A percentile compares a stretch with the other conserved stretches of the same genome.
Evolutionary conservation across 64 coral and sea anemone species (phyloP).

Genomic region (Actinia equina): DNA sequence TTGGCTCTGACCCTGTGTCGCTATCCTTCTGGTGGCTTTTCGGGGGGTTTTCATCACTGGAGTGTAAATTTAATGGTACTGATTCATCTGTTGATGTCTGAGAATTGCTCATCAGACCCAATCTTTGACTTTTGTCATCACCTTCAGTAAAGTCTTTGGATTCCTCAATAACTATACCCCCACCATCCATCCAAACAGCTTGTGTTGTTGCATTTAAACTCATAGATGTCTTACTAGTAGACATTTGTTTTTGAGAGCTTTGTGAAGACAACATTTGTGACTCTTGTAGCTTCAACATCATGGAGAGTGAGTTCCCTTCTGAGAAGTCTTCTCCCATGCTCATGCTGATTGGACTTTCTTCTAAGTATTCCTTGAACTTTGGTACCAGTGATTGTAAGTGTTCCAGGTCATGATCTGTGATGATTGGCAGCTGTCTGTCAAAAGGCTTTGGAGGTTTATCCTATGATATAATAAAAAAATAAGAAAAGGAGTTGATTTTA

Average conservation of each 20-base stretch:
- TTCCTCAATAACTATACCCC: not conserved
- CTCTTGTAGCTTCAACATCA: constrained; percentile 13
- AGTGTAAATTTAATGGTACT: not conserved
- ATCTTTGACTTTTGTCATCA: not conserved
- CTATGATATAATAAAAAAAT: not conserved
- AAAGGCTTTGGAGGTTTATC: constrained; percentile 63
- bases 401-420: constrained; percentile 71
- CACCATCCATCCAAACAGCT: constrained; percentile 27
- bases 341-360: constrained; percentile 48
- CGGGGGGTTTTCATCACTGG: constrained; percentile 20
- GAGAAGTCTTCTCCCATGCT: constrained; percentile 64
- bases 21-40: constrained; percentile 38
- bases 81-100: constrained; percentile 24
- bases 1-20: constrained; percentile 61
- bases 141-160: constrained; percentile 19
- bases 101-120: constrained; percentile 8
- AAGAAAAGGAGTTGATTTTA: not conserved
- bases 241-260: constrained; percentile 12
- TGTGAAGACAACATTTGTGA: not conserved
- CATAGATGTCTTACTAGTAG: constrained; percentile 67
- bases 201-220: constrained; percentile 58
- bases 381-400: constrained; percentile 54
- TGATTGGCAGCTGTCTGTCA: constrained; percentile 68
- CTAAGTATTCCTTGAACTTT: constrained; percentile 54
- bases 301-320: constrained; percentile 23